Conservation (phyloP, 2,797 vertebrate genomes). For the Merluccius polli region DNA sequence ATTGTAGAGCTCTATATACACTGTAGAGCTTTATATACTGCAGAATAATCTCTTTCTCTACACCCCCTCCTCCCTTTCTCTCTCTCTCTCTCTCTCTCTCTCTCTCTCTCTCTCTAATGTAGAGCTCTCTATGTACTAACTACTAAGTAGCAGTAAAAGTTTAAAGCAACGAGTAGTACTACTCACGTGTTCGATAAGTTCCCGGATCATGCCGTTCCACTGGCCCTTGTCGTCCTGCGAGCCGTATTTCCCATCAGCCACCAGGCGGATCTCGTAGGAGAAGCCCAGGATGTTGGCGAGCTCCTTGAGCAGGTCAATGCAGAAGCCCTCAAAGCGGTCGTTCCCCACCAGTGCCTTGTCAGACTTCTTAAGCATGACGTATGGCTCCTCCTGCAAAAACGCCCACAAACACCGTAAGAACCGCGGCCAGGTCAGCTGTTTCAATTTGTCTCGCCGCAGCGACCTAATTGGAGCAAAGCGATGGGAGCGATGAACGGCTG, state of each 20-base stretch:
- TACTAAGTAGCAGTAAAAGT: no score
- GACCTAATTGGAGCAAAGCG: constrained; percentile 67
- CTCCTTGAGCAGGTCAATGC: constrained; percentile 94
- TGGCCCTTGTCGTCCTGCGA: constrained; percentile 97
- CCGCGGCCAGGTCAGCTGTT: constrained; percentile 68
- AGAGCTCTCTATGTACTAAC: no score
- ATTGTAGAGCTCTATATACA: background rate
- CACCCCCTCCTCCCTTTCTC: no score
- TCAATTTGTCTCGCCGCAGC: constrained; percentile 61
- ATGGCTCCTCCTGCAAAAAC: constrained; percentile 88
- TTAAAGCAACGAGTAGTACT: background rate
- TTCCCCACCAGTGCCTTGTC: constrained; percentile 92
- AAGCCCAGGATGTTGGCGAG: constrained; percentile 92
- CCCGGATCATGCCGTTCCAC: constrained; percentile 97
- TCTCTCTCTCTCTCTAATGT: no score
- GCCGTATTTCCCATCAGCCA: constrained; percentile 92
- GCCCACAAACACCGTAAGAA: constrained; percentile 60
- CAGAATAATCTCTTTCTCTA: no score
- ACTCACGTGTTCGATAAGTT: constrained; percentile 98
- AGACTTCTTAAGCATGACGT: constrained; percentile 98
- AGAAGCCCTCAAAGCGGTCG: constrained; percentile 97
- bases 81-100: no score
- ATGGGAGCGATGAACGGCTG: constrained; percentile 62
- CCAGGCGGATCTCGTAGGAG: constrained; percentile 91
- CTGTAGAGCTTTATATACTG: background rate